A percentile compares a stretch with the other conserved stretches of the same genome.
These are phyloP conservation scores for Silurus glanis DNA, from an alignment of 2,113 vertebrate genomes.

Conservation along the genomic window DNA sequence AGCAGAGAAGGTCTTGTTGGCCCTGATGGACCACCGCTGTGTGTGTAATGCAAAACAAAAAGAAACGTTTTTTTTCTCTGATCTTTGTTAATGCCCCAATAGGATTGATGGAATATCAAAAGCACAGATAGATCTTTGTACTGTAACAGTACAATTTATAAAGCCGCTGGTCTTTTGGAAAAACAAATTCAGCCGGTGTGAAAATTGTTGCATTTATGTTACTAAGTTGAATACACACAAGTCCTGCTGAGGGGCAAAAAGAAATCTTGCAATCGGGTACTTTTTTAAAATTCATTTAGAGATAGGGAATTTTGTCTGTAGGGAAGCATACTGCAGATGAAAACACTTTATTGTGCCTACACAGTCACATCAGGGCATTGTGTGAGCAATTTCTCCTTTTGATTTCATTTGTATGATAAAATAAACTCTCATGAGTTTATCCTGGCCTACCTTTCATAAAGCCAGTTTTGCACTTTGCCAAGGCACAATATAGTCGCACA, in stretches of 20 bases:
- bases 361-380: neutral
- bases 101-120: neutral
- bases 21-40: too few species aligned
- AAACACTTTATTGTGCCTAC: constrained; percentile 9
- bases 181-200: neutral
- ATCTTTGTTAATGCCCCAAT: neutral
- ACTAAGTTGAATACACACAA: neutral
- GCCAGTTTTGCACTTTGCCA: neutral
- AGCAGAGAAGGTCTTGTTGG: too few species aligned
- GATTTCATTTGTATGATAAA: constrained; percentile 19
- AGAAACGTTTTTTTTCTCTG: neutral
- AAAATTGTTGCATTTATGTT: neutral
- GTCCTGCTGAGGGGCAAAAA: neutral
- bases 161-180: neutral
- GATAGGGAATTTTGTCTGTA: neutral
- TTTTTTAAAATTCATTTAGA: constrained; percentile 12
- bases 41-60: neutral
- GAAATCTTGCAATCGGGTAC: neutral
- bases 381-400: constrained; percentile 3
- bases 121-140: neutral
- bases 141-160: neutral
- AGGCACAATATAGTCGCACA: constrained; percentile 12
- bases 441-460: neutral
- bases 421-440: constrained; percentile 10
- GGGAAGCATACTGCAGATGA: constrained; percentile 11